Evolutionary conservation across 2,797 vertebrate species (phyloP), one percentile per base, ranked within the genome.

Genomic region (Protonibea diacanthus): DNA sequence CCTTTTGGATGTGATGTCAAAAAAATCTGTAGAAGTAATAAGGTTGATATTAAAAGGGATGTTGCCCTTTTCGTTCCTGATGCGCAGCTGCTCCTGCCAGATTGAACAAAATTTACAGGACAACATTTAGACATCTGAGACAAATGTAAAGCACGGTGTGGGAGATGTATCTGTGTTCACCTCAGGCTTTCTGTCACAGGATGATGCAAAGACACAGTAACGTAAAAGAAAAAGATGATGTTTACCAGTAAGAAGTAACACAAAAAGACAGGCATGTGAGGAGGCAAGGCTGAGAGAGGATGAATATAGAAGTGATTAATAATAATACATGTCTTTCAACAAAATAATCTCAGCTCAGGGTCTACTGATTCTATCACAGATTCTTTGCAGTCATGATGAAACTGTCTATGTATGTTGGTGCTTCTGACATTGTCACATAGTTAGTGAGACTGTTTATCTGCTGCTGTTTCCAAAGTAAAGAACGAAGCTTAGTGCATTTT

Each of bases 61-160:
- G 1, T 11, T 56, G 49, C 13, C 59, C 60, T 82, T 82, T 63
- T 51, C 15, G 44, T 21, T 66, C 10, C 23, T 25, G 59, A 7
- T 44, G 60, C 56, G 62, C 85, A 79, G 78, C 58, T 86, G 78
- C 15, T 77, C 27, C 42, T 66, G 21, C 4, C 17, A 71, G 52
- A 84, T 80, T 63, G 59, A 53, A 57, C n/a, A 9, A 61, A 1
- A 21, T 76, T 83, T 80, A 81, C 47, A 66, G 69, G 57, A 29
- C 5, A 48, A 55, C 57, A 71, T 82, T 51, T 2, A 6, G 21
- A 42, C 48, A 29, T 55, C 2, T 38, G 12, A 44, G 23, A n/a
- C 1, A 23, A 45, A 44, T 23, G 4, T 57, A 17, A 47, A 53
- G 45, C 20, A n/a, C n/a, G 1, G 5, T 7, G 20, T 51, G 8